Base-by-base conservation (phyloP, 2,888 invertebrate species). In the Oasisia sp. region DNA sequence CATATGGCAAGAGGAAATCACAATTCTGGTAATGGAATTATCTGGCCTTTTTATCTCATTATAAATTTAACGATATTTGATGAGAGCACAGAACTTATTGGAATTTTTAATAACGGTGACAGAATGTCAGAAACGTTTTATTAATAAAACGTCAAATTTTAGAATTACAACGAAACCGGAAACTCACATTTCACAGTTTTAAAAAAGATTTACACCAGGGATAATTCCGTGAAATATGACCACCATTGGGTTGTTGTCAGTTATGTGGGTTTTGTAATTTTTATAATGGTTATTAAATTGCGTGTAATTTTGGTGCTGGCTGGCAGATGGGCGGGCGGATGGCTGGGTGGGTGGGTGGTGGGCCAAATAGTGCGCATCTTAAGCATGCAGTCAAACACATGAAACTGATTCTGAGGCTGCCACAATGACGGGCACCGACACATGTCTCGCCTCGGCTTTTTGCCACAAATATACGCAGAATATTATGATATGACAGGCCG, bases 21-120 rank as follows among this genome's bases (percentile, higher is more conserved):
- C 27, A 7, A 27, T 27, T 74, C 19, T 14, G 19, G 27, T n/a
- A 74, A 74, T 74, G 27, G n/a, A 74, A 74, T 74, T 74, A 74
- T 74, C 74, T 19, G 74, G 74, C 27, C 74, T 74, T 74, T 50
- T 74, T 74, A 74, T 74, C 74, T 74, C 74, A 74, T 74, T 74
- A 74, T 74, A 74, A 74, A 74, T 74, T 74, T 74, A 74, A 74
- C 74, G 74, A 74, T 74, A 74, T 74, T 74, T 74, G 74, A 74
- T 74, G 74, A 74, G 74, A 74, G 74, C 74, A 74, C 27, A 74
- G 27, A n/a, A 74, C 74, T 27, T 74, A 74, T 74, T 74, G 74
- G 74, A 74, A 74, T 27, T 74, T 74, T 74, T 74, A 74, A 74
- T 74, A 74, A 74, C n/a, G 27, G 19, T 74, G 74, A 74, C 74